Base-by-base conservation (phyloP, 2,888 invertebrate species). In the Erebia palarica region DNA sequence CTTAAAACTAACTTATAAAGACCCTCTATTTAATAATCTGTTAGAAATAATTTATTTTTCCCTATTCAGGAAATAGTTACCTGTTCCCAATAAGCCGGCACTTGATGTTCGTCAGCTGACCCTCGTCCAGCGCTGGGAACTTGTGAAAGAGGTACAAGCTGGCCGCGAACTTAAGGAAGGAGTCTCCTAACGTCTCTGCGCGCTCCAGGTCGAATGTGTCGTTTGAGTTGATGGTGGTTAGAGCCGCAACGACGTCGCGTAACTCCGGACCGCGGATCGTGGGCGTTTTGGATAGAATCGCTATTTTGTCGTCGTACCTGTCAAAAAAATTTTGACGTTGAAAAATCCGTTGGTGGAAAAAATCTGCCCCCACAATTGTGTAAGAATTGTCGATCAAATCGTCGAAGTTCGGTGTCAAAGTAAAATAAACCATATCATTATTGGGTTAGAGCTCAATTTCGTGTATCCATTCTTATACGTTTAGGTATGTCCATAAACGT, bases 131-230 rank as follows among this genome's bases (percentile, higher is more conserved):
- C 0, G 86, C 85, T 0, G 96, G 95, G 84, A 96, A 97, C 70
- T 94, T 92, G 77, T 96, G 94, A 82, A 94, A 96, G 21, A 98
- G 90, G 84, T 95, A 97, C 3, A 97, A 86, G 0, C 96, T 96
- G 1, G 95, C 94, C 1, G 96, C 95, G 78, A 96, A 96, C 89
- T 99, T 98, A 9, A 99, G 90, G 86, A 97, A 97, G 0, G 98
- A 96, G 85, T 99, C 98, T 0, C 98, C 99, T 4, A 99, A 94
- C 0, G 97, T 97, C 87, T 98, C 98, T 14, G 96, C 90, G 1
- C 98, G 91, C 83, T 99, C 98, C 78, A 97, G 86, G 83, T 97
- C 95, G 75, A 98, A 95, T 7, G 94, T 94, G 80, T 98, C 98
- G 74, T 95, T 94, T 0, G 96, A 95, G 72, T 95, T 94, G 51